A percentile compares a stretch with the other conserved stretches of the same genome.
Evolutionary conservation across 2,888 invertebrate genomes (phyloP).

Genomic region (Vanessa cardui): DNA sequence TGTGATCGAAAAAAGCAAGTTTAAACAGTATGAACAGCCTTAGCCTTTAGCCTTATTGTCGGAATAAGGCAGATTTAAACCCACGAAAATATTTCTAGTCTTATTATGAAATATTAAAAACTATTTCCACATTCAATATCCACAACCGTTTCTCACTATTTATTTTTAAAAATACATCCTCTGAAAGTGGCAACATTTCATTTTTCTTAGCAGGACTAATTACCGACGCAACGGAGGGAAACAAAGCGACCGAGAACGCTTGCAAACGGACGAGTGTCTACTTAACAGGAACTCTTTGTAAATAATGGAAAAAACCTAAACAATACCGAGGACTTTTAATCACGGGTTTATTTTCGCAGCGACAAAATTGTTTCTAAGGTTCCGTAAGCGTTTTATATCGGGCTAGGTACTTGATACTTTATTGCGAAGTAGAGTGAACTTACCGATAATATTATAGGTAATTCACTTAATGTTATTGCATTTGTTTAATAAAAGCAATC

Average conservation of each 20-base stretch:
- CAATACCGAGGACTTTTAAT: conserved; percentile 31
- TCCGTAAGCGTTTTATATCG: background rate
- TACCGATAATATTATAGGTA: too few species aligned
- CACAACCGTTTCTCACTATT: background rate
- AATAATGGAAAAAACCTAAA: conserved; percentile 36
- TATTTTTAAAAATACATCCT: background rate
- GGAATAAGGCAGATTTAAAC: too few species aligned
- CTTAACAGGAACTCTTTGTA: conserved; percentile 25
- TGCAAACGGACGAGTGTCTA: conserved; percentile 21
- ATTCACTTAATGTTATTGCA: too few species aligned
- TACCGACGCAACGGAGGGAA: conserved; percentile 11
- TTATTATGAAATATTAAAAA: too few species aligned
- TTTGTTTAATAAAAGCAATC: too few species aligned
- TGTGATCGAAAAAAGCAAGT: too few species aligned
- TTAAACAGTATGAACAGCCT: too few species aligned
- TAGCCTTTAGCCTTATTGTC: too few species aligned
- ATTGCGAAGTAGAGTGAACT: background rate
- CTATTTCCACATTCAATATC: background rate
- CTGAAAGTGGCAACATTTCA: background rate
- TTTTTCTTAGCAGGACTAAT: conserved; percentile 19
- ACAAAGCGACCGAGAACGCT: conserved; percentile 27
- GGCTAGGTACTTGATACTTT: background rate
- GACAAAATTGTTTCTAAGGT: conserved; percentile 15
- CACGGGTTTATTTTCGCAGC: conserved; percentile 20
- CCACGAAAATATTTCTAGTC: too few species aligned